Percentiles rank a stretch among this genome's conserved stretches.
These are phyloP conservation scores for Spongilla lacustris DNA, from an alignment of 37 sponge, comb jelly and placozoan genomes.

Conservation along the genomic window DNA sequence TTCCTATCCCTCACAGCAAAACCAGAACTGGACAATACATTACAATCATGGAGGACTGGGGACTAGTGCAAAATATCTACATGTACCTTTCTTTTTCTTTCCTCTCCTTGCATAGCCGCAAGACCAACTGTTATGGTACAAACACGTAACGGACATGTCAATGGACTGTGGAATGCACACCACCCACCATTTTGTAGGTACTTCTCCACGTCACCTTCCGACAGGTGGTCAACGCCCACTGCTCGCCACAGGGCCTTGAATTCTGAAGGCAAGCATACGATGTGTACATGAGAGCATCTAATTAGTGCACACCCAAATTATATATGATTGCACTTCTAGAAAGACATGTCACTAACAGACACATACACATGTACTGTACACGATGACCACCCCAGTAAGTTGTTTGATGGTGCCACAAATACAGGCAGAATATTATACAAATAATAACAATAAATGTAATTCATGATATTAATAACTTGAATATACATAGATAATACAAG, in stretches of 20 bases:
- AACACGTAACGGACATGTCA: background rate
- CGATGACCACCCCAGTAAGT: no score
- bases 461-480: no score
- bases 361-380: no score
- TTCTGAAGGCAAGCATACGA: conserved; percentile 12
- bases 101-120: conserved; percentile 68
- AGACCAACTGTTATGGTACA: conserved; percentile 39
- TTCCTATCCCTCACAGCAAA: no score
- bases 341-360: background rate
- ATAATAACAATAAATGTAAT: no score
- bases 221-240: conserved; percentile 64
- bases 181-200: conserved; percentile 58
- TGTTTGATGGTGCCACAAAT: no score
- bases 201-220: conserved; percentile 69
- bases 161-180: no score
- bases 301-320: no score
- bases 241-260: conserved; percentile 65
- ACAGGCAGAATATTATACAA: no score
- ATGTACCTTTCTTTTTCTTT: conserved; percentile 21
- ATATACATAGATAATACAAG: no score
- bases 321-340: no score
- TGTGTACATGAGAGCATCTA: background rate
- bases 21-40: background rate
- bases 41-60: background rate
- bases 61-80: background rate